Base-by-base conservation (phyloP, 64 coral and sea anemone species). In the Montipora efflorescens region DNA sequence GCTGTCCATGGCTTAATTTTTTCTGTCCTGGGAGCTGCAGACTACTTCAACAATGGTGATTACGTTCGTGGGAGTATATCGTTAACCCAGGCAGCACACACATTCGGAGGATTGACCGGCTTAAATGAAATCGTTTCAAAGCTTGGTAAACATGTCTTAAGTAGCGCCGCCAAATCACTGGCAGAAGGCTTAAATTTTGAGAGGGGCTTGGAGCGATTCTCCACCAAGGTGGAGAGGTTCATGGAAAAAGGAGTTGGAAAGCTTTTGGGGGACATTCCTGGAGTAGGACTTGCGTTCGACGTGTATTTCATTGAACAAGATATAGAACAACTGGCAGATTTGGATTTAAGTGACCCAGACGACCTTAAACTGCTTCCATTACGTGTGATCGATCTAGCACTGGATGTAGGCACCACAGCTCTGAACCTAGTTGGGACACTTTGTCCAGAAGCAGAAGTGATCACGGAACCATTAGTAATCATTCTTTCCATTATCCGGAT, bases 281-380 rank as follows among this genome's bases (percentile, higher is more conserved):
- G 21, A 3, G 91, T 93, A 2, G 91, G 91, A 51, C 74, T 93
- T 64, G 91, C 52, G 1, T 93, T 93, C 22, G 91, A 93, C 36
- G 83, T 93, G 6, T 93, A 93, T n/a, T 93, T 93, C 59, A 93
- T 93, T 46, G 76, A 93, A 64, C 81, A 93, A 78, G 91, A 93
- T 46, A 67, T 93, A 1, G 91, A 93, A 14, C 18, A 75, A n/a
- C n/a, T 93, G 6, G 53, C 72, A 12, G 23, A 93, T 22, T 87
- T 93, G 7, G 20, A 93, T 49, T 55, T 93, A 4, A 93, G 77
- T 55, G 48, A 93, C 44, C 91, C 82, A 1, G 67, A 87, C n/a
- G 91, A 93, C 44, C 8, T 75, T 6, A 87, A 87, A 67, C 18
- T 87, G 46, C 19, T 93, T 46, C 91, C 91, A 10, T 36, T 93